Evolutionary conservation across 2,797 vertebrate genomes (phyloP).

Genomic region (Chelon labrosus): DNA sequence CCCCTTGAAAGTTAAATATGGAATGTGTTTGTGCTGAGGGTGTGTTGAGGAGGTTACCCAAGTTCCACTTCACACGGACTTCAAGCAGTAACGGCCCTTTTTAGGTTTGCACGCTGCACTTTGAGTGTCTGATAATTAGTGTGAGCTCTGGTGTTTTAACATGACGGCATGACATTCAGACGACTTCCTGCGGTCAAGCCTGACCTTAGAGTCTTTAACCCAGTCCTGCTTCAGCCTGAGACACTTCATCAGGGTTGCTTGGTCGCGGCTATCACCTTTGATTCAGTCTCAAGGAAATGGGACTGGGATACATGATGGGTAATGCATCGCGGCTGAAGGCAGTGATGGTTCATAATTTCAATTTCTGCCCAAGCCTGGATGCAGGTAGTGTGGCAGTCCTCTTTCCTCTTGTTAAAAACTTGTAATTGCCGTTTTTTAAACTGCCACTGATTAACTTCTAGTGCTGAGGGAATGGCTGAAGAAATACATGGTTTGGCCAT

Average conservation of each 20-base stretch:
- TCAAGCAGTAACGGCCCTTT: not conserved
- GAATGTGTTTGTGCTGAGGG: constrained; percentile 41
- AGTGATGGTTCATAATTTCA: not conserved
- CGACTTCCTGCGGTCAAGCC: not conserved
- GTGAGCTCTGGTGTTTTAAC: not conserved
- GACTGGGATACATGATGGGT: not conserved
- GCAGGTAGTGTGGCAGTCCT: not conserved
- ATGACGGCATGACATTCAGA: constrained; percentile 5
- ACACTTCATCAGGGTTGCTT: constrained; percentile 3
- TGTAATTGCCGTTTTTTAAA: not conserved
- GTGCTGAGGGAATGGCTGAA: not conserved
- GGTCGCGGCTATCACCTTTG: not conserved
- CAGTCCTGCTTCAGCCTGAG: not conserved
- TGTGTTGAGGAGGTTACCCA: constrained; percentile 14
- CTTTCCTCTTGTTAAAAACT: not conserved
- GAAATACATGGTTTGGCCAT: not conserved
- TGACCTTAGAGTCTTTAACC: not conserved
- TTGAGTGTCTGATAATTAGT: not conserved
- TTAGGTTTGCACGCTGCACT: not conserved
- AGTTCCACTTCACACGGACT: constrained; percentile 22
- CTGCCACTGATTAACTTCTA: not conserved
- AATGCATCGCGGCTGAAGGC: constrained; percentile 2
- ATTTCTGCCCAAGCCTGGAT: not conserved
- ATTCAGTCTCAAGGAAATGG: not conserved
- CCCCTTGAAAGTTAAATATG: constrained; percentile 31